Evolutionary conservation across 2,888 invertebrate genomes (phyloP).

Genomic region (Sabatieria punctata): DNA sequence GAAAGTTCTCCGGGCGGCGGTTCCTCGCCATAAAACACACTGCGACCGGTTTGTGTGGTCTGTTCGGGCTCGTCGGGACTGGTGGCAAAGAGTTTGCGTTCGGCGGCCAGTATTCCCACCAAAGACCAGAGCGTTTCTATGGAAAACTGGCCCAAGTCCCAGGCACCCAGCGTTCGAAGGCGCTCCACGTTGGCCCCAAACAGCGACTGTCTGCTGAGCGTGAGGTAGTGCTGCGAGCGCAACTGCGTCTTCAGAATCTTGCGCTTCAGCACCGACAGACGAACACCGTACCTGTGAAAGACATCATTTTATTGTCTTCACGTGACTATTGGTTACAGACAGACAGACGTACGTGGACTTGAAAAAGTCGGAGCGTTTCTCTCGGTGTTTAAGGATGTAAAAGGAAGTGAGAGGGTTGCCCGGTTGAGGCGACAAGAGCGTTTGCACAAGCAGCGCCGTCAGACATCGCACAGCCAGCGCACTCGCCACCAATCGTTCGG

Average conservation of each 20-base stretch:
- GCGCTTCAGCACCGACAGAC: too few species aligned
- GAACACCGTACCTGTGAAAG: too few species aligned
- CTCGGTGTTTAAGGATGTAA: slow-evolving; percentile 8
- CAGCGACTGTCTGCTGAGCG: not conserved
- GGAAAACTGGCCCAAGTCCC: slow-evolving; percentile 26
- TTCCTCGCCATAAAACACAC: too few species aligned
- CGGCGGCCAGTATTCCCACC: slow-evolving; percentile 24
- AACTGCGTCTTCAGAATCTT: too few species aligned
- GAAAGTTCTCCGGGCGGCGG: too few species aligned
- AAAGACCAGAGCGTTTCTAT: slow-evolving; percentile 32
- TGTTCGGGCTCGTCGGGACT: not conserved
- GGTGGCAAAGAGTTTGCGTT: slow-evolving; percentile 12
- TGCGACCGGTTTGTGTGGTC: too few species aligned
- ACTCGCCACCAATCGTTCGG: slow-evolving; percentile 41
- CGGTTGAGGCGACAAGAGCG: slow-evolving; percentile 44
- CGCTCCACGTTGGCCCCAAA: too few species aligned
- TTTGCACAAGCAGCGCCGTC: slow-evolving; percentile 47
- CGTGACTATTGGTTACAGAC: too few species aligned
- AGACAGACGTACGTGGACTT: slow-evolving; percentile 8
- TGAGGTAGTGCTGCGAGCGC: not conserved
- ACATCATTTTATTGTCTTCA: too few species aligned
- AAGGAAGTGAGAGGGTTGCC: slow-evolving; percentile 41
- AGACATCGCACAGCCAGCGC: slow-evolving; percentile 50
- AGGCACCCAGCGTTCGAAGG: too few species aligned
- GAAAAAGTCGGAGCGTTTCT: slow-evolving; percentile 4